A percentile compares a stretch with the other conserved stretches of the same genome.
These are phyloP conservation scores for Coracias cyanogaster DNA, from an alignment of 2,797 vertebrate species.

Conservation along the genomic window DNA sequence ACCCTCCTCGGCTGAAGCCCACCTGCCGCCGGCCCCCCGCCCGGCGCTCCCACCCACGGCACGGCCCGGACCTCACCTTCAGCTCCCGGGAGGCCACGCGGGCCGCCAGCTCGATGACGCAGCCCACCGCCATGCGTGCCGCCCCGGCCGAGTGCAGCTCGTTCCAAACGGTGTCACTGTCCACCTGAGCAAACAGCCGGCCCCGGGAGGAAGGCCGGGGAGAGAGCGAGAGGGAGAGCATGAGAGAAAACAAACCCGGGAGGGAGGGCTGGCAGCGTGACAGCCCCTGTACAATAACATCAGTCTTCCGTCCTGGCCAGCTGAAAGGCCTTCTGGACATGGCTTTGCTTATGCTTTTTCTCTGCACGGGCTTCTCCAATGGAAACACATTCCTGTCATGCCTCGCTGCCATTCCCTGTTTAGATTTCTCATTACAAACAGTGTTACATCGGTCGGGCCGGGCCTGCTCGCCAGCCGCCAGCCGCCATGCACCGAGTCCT, in stretches of 20 bases:
- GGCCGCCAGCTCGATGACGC: conserved; percentile 89
- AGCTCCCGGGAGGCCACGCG: conserved; percentile 89
- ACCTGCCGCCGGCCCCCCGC: not conserved
- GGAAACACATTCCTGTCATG: conserved; percentile 99
- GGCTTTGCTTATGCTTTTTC: conserved; percentile 86
- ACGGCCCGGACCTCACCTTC: conserved; percentile 86
- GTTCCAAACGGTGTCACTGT: conserved; percentile 95
- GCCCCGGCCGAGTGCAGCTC: conserved; percentile 87
- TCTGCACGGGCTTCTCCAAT: conserved; percentile 90
- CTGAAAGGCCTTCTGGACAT: conserved; percentile 87
- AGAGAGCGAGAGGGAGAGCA: conserved; percentile 70
- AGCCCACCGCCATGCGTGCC: conserved; percentile 88
- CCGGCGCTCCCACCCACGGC: conserved; percentile 80
- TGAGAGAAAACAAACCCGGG: conserved; percentile 87
- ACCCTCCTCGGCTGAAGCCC: not conserved
- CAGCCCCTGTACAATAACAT: conserved; percentile 96
- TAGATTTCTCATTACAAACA: conserved; percentile 98
- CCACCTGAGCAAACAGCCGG: conserved; percentile 98
- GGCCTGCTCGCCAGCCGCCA: conserved; percentile 77
- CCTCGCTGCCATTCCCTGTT: conserved; percentile 96
- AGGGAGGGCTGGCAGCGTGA: conserved; percentile 92
- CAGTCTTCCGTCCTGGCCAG: conserved; percentile 93
- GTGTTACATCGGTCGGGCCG: conserved; percentile 87
- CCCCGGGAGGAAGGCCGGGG: conserved; percentile 66
- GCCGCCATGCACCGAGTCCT: conserved; percentile 58